Conservation (phyloP, 1,140 invertebrate genomes). For the Pseudomyrmex cubaensis region DNA sequence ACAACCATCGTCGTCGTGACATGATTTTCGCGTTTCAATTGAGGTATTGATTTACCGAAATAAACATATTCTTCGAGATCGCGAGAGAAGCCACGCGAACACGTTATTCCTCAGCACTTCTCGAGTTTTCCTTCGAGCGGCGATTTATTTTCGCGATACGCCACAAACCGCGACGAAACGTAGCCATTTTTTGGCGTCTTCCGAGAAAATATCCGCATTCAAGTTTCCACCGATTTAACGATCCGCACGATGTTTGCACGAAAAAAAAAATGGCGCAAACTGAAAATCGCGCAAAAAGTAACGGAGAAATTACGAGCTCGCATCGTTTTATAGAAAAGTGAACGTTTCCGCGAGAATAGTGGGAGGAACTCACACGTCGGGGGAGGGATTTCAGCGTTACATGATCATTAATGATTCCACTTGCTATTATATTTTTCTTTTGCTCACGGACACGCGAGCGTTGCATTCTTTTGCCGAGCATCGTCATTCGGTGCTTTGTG, state of each 20-base stretch:
- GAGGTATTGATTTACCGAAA: conserved; percentile 8
- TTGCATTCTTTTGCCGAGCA: conserved; percentile 34
- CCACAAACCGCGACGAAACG: background rate
- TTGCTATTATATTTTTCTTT: conserved; percentile 62
- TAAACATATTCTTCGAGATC: conserved; percentile 9
- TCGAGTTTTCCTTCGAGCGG: conserved; percentile 24
- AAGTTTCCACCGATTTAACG: no score
- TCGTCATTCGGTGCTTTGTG: conserved; percentile 8
- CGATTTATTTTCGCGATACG: conserved; percentile 22
- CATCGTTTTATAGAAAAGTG: conserved; percentile 81
- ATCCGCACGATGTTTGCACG: background rate
- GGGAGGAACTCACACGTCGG: conserved; percentile 72
- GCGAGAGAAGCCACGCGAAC: conserved; percentile 16
- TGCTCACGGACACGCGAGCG: conserved; percentile 48
- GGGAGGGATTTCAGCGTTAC: conserved; percentile 68
- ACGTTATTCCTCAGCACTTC: conserved; percentile 5
- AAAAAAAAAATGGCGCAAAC: conserved; percentile 44
- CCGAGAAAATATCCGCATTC: conserved; percentile 1
- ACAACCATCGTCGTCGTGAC: conserved; percentile 48
- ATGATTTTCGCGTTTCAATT: conserved; percentile 20
- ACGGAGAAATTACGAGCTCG: conserved; percentile 72
- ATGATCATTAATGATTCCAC: conserved; percentile 70
- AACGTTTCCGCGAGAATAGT: conserved; percentile 76
- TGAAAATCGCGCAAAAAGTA: conserved; percentile 72
- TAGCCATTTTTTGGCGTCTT: conserved; percentile 13